Evolutionary conservation across 2,113 vertebrate genomes (phyloP), one percentile per base, ranked within the genome.

Genomic region (Cyprinodon brontotheroides): DNA sequence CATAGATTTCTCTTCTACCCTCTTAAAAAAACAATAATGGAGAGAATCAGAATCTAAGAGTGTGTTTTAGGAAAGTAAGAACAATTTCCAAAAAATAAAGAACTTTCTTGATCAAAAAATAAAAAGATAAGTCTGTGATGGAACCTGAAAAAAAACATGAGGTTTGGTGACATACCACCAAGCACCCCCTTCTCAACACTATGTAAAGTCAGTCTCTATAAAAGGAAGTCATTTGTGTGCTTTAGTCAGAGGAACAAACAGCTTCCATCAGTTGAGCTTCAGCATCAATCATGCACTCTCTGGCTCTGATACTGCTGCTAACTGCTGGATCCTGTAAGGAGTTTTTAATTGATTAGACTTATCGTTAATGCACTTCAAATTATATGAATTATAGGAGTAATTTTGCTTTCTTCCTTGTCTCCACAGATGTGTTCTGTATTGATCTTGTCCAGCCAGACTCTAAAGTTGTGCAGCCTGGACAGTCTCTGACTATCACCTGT

Each of bases 251-350:
- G 8, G 50, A 57, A 57, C 17, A 10, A 57, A 57, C 6, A 20
- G 17, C 50, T 20, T 20, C 17, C 50, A 57, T n/a, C 17, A 17
- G 4, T 53, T 20, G 6, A 10, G 48, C 14, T 20, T 50, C 17
- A 57, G 50, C 17, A 20, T 57, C 50, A n/a, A 3, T 20, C 50
- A 57, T 57, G 50, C 17, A 39, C 37, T 39, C 61, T 79, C 17
- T 61, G 48, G 37, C 61, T 85, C 17, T 86, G 80, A 15, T 14
- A 10, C 77, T 79, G 81, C 83, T 89, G 80, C 72, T 81, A 68
- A 41, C 74, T 17, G 74, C 84, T 81, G 82, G 41, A 70, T 79
- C 69, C 72, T 82, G 78, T 86, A 60, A 70, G 47, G n/a, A 68
- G 2, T 5, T 62, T 75, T 76, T 20, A 2, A 36, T 11, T 4